Evolutionary conservation across 2,113 vertebrate genomes (phyloP).

Genomic region (Corythornis madagascariensis): DNA sequence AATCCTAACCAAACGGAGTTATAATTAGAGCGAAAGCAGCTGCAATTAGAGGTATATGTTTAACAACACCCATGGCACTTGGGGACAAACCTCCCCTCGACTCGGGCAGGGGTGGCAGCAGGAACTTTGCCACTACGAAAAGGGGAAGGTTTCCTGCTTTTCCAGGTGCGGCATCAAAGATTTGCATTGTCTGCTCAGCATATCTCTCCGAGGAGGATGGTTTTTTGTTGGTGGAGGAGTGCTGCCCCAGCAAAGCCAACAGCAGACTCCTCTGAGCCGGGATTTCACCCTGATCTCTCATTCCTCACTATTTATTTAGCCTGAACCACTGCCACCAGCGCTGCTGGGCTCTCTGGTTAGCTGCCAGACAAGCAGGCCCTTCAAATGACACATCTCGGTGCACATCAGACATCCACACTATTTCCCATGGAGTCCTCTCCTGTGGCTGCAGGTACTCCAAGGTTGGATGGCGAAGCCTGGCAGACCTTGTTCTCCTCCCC

Average conservation of each 20-base stretch:
- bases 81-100: slow-evolving; percentile 12
- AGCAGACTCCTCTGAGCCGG: background rate
- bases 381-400: background rate
- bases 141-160: background rate
- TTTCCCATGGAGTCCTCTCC: background rate
- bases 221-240: background rate
- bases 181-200: accelerated
- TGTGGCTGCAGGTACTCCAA: background rate
- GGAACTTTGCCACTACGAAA: background rate
- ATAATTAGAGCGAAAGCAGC: slow-evolving; percentile 82
- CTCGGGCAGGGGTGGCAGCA: background rate
- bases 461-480: background rate
- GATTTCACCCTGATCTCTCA: slow-evolving; percentile 30
- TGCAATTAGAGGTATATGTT: slow-evolving; percentile 82
- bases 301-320: slow-evolving; percentile 26
- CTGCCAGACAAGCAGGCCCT: slow-evolving; percentile 18
- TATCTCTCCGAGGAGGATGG: background rate
- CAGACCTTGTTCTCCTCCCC: background rate
- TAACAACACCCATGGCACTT: slow-evolving; percentile 5
- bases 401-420: background rate
- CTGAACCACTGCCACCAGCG: slow-evolving; percentile 2
- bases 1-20: slow-evolving; percentile 83
- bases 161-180: background rate
- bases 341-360: slow-evolving; percentile 41
- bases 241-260: background rate